Evolutionary conservation across 2,113 vertebrate species (phyloP), one percentile per base, ranked within the genome.

Genomic region (Telmatochromis sp.): DNA sequence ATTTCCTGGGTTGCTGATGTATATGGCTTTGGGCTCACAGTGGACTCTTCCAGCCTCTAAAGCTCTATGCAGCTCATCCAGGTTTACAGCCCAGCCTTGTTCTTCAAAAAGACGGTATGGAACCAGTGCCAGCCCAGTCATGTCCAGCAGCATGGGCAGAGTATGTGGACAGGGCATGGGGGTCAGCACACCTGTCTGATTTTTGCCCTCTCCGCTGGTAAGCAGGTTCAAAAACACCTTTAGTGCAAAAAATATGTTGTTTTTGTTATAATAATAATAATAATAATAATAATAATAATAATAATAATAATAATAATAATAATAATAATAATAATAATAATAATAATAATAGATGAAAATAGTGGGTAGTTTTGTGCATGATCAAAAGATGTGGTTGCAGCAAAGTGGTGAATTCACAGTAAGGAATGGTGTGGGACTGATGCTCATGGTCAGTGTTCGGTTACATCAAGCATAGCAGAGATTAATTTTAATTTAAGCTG

Each of bases 1-100:
- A 87, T 96, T 93, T 65, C 96, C 96, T 2, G 96, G 96, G 92
- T 96, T 97, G 80, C 95, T 94, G 89, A 96, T 90, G 55, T 94
- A 97, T 63, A 97, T 86, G 3, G 94, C 95, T 89, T 85, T 94
- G 35, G 96, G 95, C 51, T 80, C 42, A 53, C 95, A 96, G 85
- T 71, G 65, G 40, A 26, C 87, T 28, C 93, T 90, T 3, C 86
- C 58, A 2, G 81, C 14, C 14, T 8, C 23, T 14, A 96, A 42
- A 35, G 89, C 93, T 58, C 33, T 21, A 4, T 81, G 90, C 47
- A 97, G 90, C 82, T 94, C 91, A 3, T 85, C 89, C 54, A 86
- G 75, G 13, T 94, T 90, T 12, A 96, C 10, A 3, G 89, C 57
- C 96, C 96, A 96, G 35, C 94, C 93, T 6, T 21, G 28, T 53